These are phyloP conservation scores for Drosophila macrothrix DNA, from an alignment of 2,888 invertebrate species.

Conservation along the genomic window DNA sequence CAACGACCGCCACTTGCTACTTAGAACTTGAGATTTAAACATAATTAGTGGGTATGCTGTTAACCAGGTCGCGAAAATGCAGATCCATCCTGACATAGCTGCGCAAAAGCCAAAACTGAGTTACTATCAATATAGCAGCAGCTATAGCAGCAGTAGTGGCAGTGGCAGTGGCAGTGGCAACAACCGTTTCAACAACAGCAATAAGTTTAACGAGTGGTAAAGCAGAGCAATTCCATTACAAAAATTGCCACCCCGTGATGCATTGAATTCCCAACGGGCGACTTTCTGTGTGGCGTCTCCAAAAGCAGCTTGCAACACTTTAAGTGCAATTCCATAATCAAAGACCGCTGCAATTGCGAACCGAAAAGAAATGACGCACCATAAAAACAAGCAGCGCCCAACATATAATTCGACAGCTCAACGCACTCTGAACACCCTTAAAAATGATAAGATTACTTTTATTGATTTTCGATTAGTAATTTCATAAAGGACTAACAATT, in stretches of 20 bases:
- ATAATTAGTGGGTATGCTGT: slow-evolving; percentile 70
- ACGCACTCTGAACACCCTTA: slow-evolving; percentile 21
- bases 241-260: slow-evolving; percentile 68
- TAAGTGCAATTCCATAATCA: slow-evolving; percentile 78
- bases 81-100: slow-evolving; percentile 9
- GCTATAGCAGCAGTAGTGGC: slow-evolving; percentile 5
- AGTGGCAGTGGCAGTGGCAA: slow-evolving; percentile 8
- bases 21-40: slow-evolving; percentile 56
- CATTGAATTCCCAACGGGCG: slow-evolving; percentile 13
- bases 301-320: slow-evolving; percentile 63
- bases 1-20: slow-evolving; percentile 14
- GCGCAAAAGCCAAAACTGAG: slow-evolving; percentile 45
- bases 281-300: slow-evolving; percentile 25
- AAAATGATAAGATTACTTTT: not conserved
- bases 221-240: slow-evolving; percentile 69
- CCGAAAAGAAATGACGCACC: slow-evolving; percentile 61
- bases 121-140: slow-evolving; percentile 56
- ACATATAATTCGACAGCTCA: not conserved
- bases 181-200: slow-evolving; percentile 17
- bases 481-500: not conserved
- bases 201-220: slow-evolving; percentile 55
- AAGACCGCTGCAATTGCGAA: slow-evolving; percentile 54
- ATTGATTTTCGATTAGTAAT: not conserved
- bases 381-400: slow-evolving; percentile 57
- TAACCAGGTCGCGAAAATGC: slow-evolving; percentile 24